Conservation (phyloP, 92 coral and sea anemone species). For the Porites lobata region DNA sequence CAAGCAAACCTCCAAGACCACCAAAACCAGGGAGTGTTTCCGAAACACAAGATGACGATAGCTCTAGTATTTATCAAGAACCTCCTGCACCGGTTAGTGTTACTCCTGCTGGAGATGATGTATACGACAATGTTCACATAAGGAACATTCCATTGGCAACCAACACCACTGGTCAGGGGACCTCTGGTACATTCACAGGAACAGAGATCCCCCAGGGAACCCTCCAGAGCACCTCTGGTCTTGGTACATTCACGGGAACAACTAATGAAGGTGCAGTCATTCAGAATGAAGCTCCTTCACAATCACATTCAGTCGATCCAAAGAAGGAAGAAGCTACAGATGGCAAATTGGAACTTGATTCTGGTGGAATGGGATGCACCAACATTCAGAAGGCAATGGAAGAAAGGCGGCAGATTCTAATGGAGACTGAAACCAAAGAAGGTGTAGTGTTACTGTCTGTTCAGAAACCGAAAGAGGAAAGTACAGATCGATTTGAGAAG, state of each 20-base stretch:
- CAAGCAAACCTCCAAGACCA: constrained; percentile 27
- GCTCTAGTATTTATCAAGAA: constrained; percentile 50
- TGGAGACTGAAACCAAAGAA: constrained; percentile 63
- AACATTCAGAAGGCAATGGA: constrained; percentile 71
- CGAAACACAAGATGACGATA: constrained; percentile 5
- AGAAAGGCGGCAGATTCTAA: constrained; percentile 73
- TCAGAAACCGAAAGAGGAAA: constrained; percentile 37
- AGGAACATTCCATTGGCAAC: constrained; percentile 38
- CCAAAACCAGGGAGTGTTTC: constrained; percentile 25
- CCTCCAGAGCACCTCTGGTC: neutral
- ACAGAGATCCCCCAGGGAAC: neutral
- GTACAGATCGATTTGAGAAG: constrained; percentile 1
- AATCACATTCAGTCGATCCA: neutral
- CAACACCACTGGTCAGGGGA: neutral
- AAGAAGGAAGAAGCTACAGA: constrained; percentile 1
- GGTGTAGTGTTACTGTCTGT: constrained; percentile 79
- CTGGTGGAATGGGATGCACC: constrained; percentile 91
- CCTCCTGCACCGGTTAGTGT: constrained; percentile 43
- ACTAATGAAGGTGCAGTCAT: neutral
- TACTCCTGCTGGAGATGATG: constrained; percentile 7
- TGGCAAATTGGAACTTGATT: constrained; percentile 69
- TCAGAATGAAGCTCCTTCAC: neutral
- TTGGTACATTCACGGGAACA: neutral
- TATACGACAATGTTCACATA: constrained; percentile 71
- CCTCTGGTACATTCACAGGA: neutral